A percentile compares a stretch with the other conserved stretches of the same genome.
phyloP scores from a whole-genome alignment of 2,797 vertebrate genomes.

The Darevskia mixta region DNA sequence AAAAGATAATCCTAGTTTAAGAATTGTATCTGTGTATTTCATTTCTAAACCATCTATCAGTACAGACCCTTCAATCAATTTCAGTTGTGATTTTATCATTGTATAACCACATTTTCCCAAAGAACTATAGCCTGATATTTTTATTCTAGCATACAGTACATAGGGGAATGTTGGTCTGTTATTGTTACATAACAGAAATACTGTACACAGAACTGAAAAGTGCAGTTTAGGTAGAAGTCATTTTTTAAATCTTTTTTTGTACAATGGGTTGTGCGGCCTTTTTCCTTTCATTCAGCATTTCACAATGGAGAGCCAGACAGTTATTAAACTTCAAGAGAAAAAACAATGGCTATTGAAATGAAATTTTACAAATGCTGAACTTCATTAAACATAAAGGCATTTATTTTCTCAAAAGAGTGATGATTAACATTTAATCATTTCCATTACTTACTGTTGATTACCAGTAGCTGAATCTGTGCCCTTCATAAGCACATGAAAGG shows the following conservation, averaged over 20 bases:
- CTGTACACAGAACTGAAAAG: background rate
- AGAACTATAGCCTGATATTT: background rate
- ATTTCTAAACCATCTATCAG: background rate
- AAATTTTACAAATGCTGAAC: conserved; percentile 18
- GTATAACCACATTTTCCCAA: background rate
- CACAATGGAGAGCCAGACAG: conserved; percentile 20
- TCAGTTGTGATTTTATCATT: background rate
- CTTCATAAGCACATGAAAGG: background rate
- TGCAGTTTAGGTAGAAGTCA: background rate
- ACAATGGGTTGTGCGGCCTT: conserved; percentile 1
- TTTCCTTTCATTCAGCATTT: conserved; percentile 35
- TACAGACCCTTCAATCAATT: background rate
- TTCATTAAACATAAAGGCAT: conserved; percentile 9
- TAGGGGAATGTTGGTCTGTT: background rate
- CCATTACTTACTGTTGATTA: conserved; percentile 1
- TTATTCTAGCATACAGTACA: background rate
- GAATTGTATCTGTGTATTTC: background rate
- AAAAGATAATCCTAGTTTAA: background rate
- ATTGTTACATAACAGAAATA: background rate
- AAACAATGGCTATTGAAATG: conserved; percentile 27
- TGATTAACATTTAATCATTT: conserved; percentile 29
- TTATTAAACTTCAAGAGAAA: conserved; percentile 41
- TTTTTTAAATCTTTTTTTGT: conserved; percentile 23
- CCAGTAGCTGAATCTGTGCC: background rate
- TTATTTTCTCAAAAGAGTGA: background rate